A percentile compares a stretch with the other conserved stretches of the same genome.
Conservation (phyloP, 2,888 invertebrate species). For the Pseudoips prasinana region DNA sequence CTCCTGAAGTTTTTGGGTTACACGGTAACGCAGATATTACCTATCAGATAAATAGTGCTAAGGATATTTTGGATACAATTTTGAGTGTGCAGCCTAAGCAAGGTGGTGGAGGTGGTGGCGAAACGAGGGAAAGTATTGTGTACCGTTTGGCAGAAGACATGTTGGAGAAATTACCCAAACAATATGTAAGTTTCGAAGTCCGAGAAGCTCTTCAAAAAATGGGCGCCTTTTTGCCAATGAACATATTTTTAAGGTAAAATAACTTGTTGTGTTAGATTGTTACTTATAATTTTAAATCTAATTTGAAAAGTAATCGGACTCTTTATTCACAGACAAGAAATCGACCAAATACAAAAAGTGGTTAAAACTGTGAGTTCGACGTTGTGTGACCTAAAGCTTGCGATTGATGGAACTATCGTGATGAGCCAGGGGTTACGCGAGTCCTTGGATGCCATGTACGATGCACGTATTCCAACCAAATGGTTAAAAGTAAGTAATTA, state of each 20-base stretch:
- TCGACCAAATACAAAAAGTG: slow-evolving; percentile 93
- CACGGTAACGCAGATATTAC: slow-evolving; percentile 98
- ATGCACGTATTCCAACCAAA: slow-evolving; percentile 94
- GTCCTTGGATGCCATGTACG: slow-evolving; percentile 97
- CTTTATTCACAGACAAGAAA: slow-evolving; percentile 83
- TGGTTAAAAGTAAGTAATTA: slow-evolving; percentile 93
- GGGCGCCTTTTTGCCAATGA: slow-evolving; percentile 97
- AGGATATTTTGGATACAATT: slow-evolving; percentile 96
- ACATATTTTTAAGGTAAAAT: slow-evolving; percentile 90
- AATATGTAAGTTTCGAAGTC: slow-evolving; percentile 94
- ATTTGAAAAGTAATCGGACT: background rate
- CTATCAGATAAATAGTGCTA: slow-evolving; percentile 98
- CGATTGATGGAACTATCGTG: slow-evolving; percentile 98
- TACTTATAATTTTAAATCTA: background rate
- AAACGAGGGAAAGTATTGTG: slow-evolving; percentile 95
- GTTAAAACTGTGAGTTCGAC: slow-evolving; percentile 90
- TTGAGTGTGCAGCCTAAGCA: slow-evolving; percentile 98
- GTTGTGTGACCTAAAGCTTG: slow-evolving; percentile 93
- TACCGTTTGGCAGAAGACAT: slow-evolving; percentile 96
- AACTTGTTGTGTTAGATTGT: background rate
- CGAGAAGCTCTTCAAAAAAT: slow-evolving; percentile 93
- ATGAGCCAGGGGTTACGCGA: slow-evolving; percentile 96
- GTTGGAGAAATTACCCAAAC: slow-evolving; percentile 88
- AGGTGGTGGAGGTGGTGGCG: slow-evolving; percentile 94
- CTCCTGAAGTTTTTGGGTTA: slow-evolving; percentile 98